phyloP scores from a whole-genome alignment of 2,888 invertebrate genomes.

The Omphaloscelis lunosa region DNA sequence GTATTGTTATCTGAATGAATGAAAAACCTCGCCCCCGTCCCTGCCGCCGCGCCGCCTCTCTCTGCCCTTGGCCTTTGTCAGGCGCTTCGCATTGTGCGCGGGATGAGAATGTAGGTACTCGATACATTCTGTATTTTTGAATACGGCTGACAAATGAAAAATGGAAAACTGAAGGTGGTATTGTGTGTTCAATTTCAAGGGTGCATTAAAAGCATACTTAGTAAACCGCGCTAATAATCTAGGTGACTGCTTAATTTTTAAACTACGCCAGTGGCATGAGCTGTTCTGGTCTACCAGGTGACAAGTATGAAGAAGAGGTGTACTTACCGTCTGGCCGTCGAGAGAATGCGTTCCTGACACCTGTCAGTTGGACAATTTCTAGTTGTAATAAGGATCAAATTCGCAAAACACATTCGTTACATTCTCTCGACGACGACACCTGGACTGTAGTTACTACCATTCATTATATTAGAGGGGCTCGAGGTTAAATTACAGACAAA shows the following conservation, averaged over 20 bases:
- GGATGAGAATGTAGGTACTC: conserved; percentile 23
- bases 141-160: conserved; percentile 7
- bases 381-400: no score
- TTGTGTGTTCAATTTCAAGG: not conserved
- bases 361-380: no score
- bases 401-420: no score
- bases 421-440: no score
- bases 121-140: conserved; percentile 31
- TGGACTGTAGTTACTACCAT: not conserved
- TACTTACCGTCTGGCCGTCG: not conserved
- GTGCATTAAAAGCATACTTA: not conserved
- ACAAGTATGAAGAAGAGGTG: not conserved
- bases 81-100: conserved; percentile 30
- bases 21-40: conserved; percentile 32
- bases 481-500: not conserved
- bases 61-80: conserved; percentile 57
- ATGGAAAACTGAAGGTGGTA: not conserved
- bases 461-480: not conserved
- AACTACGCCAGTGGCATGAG: not conserved
- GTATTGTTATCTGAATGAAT: conserved; percentile 50
- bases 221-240: not conserved
- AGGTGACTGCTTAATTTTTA: not conserved
- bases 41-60: not conserved
- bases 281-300: not conserved
- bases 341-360: no score